Base-by-base conservation (phyloP, 1,140 invertebrate genomes). In the Calycopis cecrops region DNA sequence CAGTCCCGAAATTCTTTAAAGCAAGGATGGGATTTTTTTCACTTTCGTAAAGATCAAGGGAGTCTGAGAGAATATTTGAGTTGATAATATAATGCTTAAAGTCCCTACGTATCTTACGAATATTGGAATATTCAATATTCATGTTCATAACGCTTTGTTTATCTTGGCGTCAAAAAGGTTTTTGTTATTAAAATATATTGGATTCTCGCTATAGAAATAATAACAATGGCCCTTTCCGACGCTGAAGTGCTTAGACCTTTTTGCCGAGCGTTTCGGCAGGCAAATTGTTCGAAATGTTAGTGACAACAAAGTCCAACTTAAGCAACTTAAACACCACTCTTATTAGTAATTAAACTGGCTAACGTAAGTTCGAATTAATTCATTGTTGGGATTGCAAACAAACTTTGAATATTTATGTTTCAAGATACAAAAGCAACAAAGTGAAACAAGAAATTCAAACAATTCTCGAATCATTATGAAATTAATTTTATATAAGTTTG, bases 191-290 rank as follows among this genome's bases (percentile, higher is more conserved):
- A 59, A 56, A 52, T 62, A 65, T 62, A 62, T 48, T 51, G 53
- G 52, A 60, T 61, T 63, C 55, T 50, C 47, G 56, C 55, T 55
- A 63, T 57, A 57, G 58, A 60, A 54, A 50, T 65, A 52, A 59
- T 52, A 62, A 37, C 49, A 62, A 65, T 57, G 59, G 59, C 35
- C 52, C 55, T 55, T 56, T 48, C 38, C 48, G 56, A 57, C 55
- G 52, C 28, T 37, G 34, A 59, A 59, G 44, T 48, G 58, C 62
- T 66, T 58, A 63, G 62, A 64, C 65, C 62, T 63, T 67, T 67
- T 67, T 61, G 44, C 59, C 59, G 54, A 52, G 61, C 60, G 48
- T 67, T 67, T 67, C 56, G 52, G 51, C 51, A 60, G 60, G 60
- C 57, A 55, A 59, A 64, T 53, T 58, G 62, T 63, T 42, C 52